Percentiles rank a stretch among this genome's conserved stretches.
Conservation (phyloP, 2,888 invertebrate species). For the Mesochorus sp. region DNA sequence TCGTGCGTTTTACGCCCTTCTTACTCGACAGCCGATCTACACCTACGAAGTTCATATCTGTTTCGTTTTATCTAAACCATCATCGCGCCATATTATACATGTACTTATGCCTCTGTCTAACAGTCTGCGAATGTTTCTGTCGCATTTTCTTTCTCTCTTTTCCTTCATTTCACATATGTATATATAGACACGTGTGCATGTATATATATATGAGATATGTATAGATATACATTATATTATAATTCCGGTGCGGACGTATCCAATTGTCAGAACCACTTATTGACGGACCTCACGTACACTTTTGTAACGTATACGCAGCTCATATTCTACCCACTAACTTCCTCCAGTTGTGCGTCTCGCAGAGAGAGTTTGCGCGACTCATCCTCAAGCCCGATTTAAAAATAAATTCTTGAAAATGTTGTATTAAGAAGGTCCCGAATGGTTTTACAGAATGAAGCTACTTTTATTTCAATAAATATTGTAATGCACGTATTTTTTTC, state of each 20-base stretch:
- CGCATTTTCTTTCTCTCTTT: slow-evolving; percentile 5
- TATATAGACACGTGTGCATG: neutral
- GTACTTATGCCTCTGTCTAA: slow-evolving; percentile 6
- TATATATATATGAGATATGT: neutral
- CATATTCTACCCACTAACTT: slow-evolving; percentile 58
- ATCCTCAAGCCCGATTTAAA: slow-evolving; percentile 4
- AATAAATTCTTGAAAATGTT: too few relatives aligned
- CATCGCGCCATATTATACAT: neutral
- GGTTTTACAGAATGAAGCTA: too few relatives aligned
- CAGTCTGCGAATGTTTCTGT: slow-evolving; percentile 13
- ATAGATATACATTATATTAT: slow-evolving; percentile 20
- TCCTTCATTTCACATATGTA: neutral
- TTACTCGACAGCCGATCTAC: neutral
- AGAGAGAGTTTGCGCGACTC: slow-evolving; percentile 38
- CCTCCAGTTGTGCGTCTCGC: slow-evolving; percentile 43
- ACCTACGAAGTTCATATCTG: slow-evolving; percentile 3
- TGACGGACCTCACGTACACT: slow-evolving; percentile 64
- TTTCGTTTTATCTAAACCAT: slow-evolving; percentile 7
- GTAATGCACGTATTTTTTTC: too few relatives aligned
- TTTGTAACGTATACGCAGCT: slow-evolving; percentile 33
- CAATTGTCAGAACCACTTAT: slow-evolving; percentile 67
- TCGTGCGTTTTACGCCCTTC: neutral
- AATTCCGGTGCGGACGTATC: slow-evolving; percentile 67
- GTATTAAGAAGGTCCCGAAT: too few relatives aligned
- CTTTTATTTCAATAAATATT: too few relatives aligned